Base-by-base conservation (phyloP, 2,113 vertebrate genomes). In the Agelaius phoeniceus region DNA sequence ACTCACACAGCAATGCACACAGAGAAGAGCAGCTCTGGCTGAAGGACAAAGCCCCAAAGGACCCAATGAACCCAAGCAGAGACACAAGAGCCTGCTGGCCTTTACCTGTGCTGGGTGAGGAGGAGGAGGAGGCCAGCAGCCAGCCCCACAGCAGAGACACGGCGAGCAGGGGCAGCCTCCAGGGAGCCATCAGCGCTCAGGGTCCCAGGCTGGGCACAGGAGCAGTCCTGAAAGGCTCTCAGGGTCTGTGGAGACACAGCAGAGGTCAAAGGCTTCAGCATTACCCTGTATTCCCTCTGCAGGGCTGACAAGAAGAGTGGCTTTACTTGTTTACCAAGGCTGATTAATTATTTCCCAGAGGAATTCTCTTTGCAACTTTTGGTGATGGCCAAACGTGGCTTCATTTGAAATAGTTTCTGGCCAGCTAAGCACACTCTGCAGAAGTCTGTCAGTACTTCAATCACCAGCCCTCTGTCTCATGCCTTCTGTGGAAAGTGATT, bases 61-160 rank as follows among this genome's bases (percentile, higher is more conserved):
- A 4, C 23, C 15, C 1, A 1, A 8, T 0, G 13, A 39, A 11
- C 0, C 8, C 3, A 24, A 30, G 39, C 66, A 67, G 48, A 0
- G 2, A 22, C 26, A 5, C 4, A 0, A 2, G 0, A 1, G 28
- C 52, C 17, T 0, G 0, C 9, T 0, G 2, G 43, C 68, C 30
- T 37, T 98, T 98, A 98, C 97, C 98, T 97, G 96, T 23, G 22
- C 48, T 66, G 18, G 82, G 89, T 24, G 6, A 27, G 18, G 65
- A 77, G 63, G 51, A 77, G 63, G 41, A 77, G 63, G 52, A 22
- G 19, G 67, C 18, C 4, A 55, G 72, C 55, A 48, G 5, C 14
- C 59, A 95, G 57, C 61, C 81, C 93, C 97, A 95, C 7, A 20
- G 0, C 84, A 95, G 68, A 0, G 23, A 79, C 57, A 89, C 1